These are phyloP conservation scores for Rhopalosiphum padi DNA, from an alignment of 1,140 invertebrate genomes.

Conservation along the genomic window DNA sequence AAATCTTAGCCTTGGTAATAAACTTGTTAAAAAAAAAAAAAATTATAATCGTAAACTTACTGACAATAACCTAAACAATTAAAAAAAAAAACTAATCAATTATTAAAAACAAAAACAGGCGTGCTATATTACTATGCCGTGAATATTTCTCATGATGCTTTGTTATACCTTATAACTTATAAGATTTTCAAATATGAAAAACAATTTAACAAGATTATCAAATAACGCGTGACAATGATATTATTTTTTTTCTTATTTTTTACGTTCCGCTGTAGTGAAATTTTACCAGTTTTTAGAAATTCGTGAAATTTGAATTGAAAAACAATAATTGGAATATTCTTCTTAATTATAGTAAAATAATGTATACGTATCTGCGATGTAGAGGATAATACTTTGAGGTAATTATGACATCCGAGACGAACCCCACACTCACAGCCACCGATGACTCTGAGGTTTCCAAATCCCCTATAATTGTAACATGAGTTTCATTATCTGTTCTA, in stretches of 20 bases:
- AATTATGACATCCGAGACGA: background rate
- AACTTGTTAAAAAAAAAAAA: background rate
- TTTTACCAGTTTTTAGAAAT: background rate
- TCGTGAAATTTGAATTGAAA: background rate
- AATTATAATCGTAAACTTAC: too few relatives aligned
- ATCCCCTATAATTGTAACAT: background rate
- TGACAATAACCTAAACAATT: background rate
- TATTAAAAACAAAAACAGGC: background rate
- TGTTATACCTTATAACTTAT: background rate
- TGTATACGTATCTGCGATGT: too few relatives aligned
- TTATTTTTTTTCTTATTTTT: background rate
- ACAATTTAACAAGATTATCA: too few relatives aligned
- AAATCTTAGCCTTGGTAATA: too few relatives aligned
- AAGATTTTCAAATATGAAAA: too few relatives aligned
- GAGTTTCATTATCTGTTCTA: background rate
- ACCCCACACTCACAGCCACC: background rate
- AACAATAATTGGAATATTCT: too few relatives aligned
- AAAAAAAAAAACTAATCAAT: background rate
- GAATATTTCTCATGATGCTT: background rate
- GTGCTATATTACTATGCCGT: background rate
- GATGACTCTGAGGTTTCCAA: background rate
- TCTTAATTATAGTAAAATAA: too few relatives aligned
- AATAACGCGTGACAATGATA: too few relatives aligned
- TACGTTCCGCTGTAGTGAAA: background rate
- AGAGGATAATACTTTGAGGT: background rate